phyloP scores from a whole-genome alignment of 2,797 vertebrate species.

The Syncerus caffer region DNA sequence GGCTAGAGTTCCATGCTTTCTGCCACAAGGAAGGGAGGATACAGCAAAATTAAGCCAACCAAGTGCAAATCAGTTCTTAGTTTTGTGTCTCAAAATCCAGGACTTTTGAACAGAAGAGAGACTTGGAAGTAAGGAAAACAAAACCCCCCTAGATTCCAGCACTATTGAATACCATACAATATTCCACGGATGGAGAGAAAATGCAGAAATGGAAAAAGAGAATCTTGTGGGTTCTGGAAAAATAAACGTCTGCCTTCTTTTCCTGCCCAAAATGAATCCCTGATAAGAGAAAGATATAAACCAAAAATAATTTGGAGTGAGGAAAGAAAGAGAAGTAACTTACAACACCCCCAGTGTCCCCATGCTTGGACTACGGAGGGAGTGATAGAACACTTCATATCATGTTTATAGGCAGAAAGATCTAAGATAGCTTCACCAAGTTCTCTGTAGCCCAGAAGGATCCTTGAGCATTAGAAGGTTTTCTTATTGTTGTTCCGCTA shows the following conservation, averaged over 20 bases:
- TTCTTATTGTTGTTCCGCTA: background rate
- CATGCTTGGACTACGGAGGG: background rate
- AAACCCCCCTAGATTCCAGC: background rate
- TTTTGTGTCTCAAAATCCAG: background rate
- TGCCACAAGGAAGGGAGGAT: background rate
- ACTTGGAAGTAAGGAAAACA: background rate
- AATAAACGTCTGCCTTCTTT: background rate
- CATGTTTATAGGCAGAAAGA: background rate
- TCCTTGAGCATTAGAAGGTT: background rate
- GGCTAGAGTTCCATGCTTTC: background rate
- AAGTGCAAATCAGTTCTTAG: background rate
- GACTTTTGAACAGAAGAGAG: background rate
- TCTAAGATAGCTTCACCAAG: background rate
- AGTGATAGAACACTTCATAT: background rate
- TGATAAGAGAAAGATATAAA: background rate
- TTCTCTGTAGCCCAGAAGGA: background rate
- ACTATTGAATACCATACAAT: background rate
- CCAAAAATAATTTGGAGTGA: background rate
- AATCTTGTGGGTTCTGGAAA: background rate
- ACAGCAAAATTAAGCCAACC: background rate
- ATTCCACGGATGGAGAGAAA: background rate
- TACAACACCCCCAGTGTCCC: background rate
- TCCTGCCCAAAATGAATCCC: background rate
- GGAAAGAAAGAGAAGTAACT: background rate
- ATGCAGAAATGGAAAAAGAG: background rate